Evolutionary conservation across 2,888 invertebrate genomes (phyloP).

Genomic region (Drosophila sordidapex): DNA sequence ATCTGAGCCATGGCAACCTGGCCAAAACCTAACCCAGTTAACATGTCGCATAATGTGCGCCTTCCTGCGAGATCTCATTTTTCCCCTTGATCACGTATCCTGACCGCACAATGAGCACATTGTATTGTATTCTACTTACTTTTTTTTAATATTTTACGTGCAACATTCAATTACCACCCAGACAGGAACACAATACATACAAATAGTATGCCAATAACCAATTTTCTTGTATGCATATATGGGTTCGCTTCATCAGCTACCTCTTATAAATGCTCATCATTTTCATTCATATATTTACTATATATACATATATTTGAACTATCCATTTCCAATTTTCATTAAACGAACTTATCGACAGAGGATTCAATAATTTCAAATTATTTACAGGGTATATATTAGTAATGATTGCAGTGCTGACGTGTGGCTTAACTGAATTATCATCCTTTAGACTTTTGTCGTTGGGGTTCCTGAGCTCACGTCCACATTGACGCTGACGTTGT

Average conservation of each 20-base stretch:
- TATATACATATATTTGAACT: no score
- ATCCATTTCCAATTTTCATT: not conserved
- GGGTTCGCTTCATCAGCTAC: not conserved
- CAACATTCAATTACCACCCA: constrained; percentile 63
- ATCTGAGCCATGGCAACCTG: not conserved
- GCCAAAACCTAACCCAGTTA: not conserved
- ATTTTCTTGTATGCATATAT: not conserved
- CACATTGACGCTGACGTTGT: constrained; percentile 3
- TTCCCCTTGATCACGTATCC: constrained; percentile 41
- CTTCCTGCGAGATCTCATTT: not conserved
- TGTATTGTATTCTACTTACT: not conserved
- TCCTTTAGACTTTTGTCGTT: constrained; percentile 64
- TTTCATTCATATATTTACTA: not conserved
- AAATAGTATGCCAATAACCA: constrained; percentile 23
- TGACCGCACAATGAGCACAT: constrained; percentile 42
- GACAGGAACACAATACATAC: constrained; percentile 12
- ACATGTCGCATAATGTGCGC: not conserved
- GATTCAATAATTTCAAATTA: not conserved
- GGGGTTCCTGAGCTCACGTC: constrained; percentile 47
- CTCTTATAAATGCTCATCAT: not conserved
- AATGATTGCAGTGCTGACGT: not conserved
- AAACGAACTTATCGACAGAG: not conserved
- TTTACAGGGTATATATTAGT: constrained; percentile 25
- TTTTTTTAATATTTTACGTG: constrained; percentile 72
- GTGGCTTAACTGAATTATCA: constrained; percentile 68